phyloP scores from a whole-genome alignment of 2,797 vertebrate species.

The Steatocranus sp. region DNA sequence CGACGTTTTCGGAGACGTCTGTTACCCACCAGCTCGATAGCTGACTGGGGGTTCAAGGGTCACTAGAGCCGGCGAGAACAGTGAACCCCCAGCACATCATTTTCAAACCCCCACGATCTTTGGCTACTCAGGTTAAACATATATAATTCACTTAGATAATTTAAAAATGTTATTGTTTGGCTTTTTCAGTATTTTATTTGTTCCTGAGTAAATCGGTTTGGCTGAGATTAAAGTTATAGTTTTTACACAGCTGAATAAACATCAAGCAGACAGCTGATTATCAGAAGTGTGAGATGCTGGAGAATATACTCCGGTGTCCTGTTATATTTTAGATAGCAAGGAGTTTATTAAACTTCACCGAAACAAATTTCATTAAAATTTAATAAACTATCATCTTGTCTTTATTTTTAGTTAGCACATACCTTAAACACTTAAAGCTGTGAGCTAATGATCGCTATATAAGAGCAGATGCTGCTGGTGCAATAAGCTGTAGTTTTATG shows the following conservation, averaged over 20 bases:
- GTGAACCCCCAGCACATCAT: rapidly evolving
- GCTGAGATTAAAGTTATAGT: neutral
- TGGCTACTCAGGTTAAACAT: rapidly evolving
- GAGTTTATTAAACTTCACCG: no score
- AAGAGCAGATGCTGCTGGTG: neutral
- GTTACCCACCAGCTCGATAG: neutral
- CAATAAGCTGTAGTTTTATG: rapidly evolving
- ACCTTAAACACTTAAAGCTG: neutral
- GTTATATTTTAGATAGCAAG: no score
- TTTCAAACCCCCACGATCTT: rapidly evolving
- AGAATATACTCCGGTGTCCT: no score
- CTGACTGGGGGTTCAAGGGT: rapidly evolving
- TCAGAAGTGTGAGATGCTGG: no score
- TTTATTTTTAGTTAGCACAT: no score
- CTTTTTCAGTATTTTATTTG: rapidly evolving
- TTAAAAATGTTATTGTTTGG: rapidly evolving
- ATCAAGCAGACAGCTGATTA: no score
- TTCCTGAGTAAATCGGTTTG: neutral
- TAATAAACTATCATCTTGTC: no score
- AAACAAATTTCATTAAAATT: no score
- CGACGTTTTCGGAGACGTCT: rapidly evolving
- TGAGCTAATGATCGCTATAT: neutral
- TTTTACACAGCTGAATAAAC: no score
- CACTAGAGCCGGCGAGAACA: no score
- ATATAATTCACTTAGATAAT: rapidly evolving